A percentile compares a stretch with the other conserved stretches of the same genome.
Conservation (phyloP, 1,140 invertebrate species). For the Condylostylus longicornis region DNA sequence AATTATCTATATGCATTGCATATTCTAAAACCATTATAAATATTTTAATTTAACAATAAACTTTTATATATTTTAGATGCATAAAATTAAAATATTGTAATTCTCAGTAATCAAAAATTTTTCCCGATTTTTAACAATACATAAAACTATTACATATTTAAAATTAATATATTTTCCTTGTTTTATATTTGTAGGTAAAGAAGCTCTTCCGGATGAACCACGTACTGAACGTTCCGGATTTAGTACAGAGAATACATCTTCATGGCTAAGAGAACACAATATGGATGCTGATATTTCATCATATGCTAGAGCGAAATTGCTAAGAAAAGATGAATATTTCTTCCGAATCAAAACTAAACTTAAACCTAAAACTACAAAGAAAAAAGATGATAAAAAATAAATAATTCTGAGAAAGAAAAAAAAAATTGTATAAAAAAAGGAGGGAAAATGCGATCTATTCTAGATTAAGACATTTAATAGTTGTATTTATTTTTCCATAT, state of each 20-base stretch:
- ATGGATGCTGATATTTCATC: constrained; percentile 86
- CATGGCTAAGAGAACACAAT: constrained; percentile 77
- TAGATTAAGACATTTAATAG: neutral
- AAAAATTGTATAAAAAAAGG: neutral
- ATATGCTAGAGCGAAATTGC: constrained; percentile 64
- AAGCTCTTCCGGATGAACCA: constrained; percentile 39
- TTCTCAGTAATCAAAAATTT: too few relatives aligned
- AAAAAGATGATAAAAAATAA: constrained; percentile 61
- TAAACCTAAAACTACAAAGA: too few relatives aligned
- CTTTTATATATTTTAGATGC: too few relatives aligned
- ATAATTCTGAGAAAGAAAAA: neutral
- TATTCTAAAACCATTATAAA: too few relatives aligned
- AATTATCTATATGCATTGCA: too few relatives aligned
- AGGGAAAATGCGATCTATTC: neutral
- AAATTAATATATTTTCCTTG: neutral
- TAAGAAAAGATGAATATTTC: constrained; percentile 82
- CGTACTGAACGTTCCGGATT: constrained; percentile 55
- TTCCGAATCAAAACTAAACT: constrained; percentile 83
- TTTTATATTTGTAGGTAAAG: constrained; percentile 29
- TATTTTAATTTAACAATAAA: too few relatives aligned
- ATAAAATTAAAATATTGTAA: too few relatives aligned
- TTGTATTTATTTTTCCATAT: neutral
- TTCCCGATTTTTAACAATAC: too few relatives aligned
- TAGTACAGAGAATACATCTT: constrained; percentile 81
- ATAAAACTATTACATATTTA: neutral